These are phyloP conservation scores for Lutraria rhynchaena DNA, from an alignment of 1,140 invertebrate genomes.

Conservation along the genomic window DNA sequence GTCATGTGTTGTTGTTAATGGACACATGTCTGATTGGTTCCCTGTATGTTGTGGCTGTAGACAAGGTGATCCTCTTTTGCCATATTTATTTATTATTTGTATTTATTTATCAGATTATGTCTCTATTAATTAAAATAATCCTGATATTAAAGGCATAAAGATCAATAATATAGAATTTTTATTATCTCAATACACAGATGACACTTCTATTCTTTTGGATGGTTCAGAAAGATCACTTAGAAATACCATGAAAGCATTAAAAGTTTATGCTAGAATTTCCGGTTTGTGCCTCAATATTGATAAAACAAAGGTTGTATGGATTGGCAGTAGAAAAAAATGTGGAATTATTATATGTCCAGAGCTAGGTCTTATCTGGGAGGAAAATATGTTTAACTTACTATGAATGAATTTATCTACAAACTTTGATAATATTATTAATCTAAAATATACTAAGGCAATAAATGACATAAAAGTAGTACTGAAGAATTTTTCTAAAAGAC, in stretches of 20 bases:
- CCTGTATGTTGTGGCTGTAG: conserved; percentile 26
- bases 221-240: conserved; percentile 45
- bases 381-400: too few species aligned
- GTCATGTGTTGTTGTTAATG: conserved; percentile 42
- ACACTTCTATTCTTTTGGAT: conserved; percentile 51
- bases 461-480: too few species aligned
- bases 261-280: conserved; percentile 42
- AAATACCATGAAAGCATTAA: background rate
- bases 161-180: conserved; percentile 37
- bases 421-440: too few species aligned
- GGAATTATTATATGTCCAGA: too few species aligned
- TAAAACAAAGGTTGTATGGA: conserved; percentile 55
- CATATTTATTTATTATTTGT: conserved; percentile 45
- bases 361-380: too few species aligned
- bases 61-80: conserved; percentile 35
- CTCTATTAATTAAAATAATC: conserved; percentile 40
- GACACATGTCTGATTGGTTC: conserved; percentile 48
- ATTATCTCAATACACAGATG: conserved; percentile 48
- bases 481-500: too few species aligned
- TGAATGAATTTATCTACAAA: too few species aligned
- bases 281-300: conserved; percentile 41
- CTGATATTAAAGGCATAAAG: conserved; percentile 30
- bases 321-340: conserved; percentile 31
- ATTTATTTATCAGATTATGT: conserved; percentile 42
- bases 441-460: too few species aligned